These are phyloP conservation scores for Halictus rubicundus DNA, from an alignment of 1,140 invertebrate genomes.

Conservation along the genomic window DNA sequence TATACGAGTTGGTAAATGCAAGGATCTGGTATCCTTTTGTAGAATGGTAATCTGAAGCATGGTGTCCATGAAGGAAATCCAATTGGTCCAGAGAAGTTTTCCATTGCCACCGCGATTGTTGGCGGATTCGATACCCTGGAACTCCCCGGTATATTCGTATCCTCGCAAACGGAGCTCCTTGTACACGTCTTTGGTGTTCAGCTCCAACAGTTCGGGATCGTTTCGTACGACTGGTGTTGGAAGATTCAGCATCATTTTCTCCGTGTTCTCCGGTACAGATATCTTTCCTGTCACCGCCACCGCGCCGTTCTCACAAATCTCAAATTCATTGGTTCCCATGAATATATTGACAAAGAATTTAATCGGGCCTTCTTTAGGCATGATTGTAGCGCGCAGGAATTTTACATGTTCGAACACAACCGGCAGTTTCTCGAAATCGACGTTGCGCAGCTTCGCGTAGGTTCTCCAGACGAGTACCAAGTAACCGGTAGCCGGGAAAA, in stretches of 20 bases:
- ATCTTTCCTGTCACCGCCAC: constrained; percentile 91
- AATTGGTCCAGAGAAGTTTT: too few species aligned
- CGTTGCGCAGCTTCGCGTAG: constrained; percentile 90
- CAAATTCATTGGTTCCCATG: constrained; percentile 93
- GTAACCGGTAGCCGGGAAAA: constrained; percentile 98
- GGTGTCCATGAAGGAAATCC: too few species aligned
- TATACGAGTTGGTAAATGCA: too few species aligned
- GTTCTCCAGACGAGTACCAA: constrained; percentile 96
- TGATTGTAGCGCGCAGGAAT: constrained; percentile 95
- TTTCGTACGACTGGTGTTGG: constrained; percentile 73
- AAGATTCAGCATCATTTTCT: constrained; percentile 82
- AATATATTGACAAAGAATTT: constrained; percentile 95
- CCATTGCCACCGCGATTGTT: constrained; percentile 87
- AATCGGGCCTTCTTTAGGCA: constrained; percentile 90
- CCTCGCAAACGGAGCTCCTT: constrained; percentile 95
- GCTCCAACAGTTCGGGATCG: constrained; percentile 80
- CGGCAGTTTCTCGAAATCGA: constrained; percentile 90
- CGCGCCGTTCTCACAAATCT: constrained; percentile 93
- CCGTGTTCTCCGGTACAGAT: constrained; percentile 84
- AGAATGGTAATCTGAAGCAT: too few species aligned
- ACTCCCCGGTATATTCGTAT: constrained; percentile 95
- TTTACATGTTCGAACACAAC: constrained; percentile 94
- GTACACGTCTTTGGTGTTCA: constrained; percentile 91
- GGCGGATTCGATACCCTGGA: constrained; percentile 88
- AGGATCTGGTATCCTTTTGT: too few species aligned